Conservation (phyloP, 2,888 invertebrate genomes). For the Plemyria rubiginata region DNA sequence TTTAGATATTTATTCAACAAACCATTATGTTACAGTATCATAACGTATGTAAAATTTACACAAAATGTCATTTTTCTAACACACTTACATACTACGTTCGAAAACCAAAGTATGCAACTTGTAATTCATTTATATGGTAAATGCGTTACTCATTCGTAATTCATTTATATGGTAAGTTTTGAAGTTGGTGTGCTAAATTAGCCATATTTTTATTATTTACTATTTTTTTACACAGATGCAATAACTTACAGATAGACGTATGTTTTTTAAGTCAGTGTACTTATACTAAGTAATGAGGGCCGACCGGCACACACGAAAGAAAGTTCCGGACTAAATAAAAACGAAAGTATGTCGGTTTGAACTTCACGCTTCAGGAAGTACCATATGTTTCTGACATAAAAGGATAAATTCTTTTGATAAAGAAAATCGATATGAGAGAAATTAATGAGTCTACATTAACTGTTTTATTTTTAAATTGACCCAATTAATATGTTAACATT, state of each 20-base stretch:
- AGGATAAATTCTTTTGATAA: conserved; percentile 23
- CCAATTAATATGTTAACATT: not conserved
- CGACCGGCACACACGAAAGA: conserved; percentile 20
- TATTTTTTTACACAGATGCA: not conserved
- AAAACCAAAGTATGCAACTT: too few relatives aligned
- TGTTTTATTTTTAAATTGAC: conserved; percentile 1
- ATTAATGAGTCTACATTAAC: conserved; percentile 5
- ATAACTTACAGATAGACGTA: not conserved
- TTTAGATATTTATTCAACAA: too few relatives aligned
- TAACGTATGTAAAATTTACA: too few relatives aligned
- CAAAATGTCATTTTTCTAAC: too few relatives aligned
- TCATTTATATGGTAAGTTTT: too few relatives aligned
- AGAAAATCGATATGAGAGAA: not conserved
- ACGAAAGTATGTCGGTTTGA: conserved; percentile 39
- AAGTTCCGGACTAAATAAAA: conserved; percentile 41
- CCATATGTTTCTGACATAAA: conserved; percentile 20
- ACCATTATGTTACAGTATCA: too few relatives aligned
- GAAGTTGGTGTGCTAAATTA: not conserved
- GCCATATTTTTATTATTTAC: not conserved
- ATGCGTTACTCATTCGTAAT: too few relatives aligned
- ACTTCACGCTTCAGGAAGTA: conserved; percentile 39
- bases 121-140: too few relatives aligned
- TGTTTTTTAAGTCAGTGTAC: not conserved
- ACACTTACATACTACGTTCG: too few relatives aligned
- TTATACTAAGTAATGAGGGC: conserved; percentile 1